phyloP scores from a whole-genome alignment of 2,113 vertebrate genomes.

The Clinocottus analis region DNA sequence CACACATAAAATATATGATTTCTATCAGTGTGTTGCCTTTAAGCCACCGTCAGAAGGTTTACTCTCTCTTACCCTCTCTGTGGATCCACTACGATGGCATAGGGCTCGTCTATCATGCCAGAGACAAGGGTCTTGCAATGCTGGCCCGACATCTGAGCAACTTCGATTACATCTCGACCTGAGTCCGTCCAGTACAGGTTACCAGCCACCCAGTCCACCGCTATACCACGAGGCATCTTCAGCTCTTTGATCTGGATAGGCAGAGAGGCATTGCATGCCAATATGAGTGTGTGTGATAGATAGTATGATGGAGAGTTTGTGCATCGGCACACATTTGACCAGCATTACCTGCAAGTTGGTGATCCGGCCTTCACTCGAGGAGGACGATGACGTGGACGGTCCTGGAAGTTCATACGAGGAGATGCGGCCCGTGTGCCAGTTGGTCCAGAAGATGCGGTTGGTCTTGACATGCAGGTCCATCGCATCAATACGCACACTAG shows the following conservation, averaged over 20 bases:
- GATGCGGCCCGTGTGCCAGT: slow-evolving; percentile 96
- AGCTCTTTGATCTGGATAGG: slow-evolving; percentile 89
- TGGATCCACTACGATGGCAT: slow-evolving; percentile 94
- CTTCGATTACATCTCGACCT: slow-evolving; percentile 95
- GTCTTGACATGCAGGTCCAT: slow-evolving; percentile 96
- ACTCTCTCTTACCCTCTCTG: slow-evolving; percentile 86
- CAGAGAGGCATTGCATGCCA: background rate
- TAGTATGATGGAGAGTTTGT: background rate
- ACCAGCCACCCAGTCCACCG: slow-evolving; percentile 96
- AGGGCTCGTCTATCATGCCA: slow-evolving; percentile 98
- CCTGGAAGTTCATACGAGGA: slow-evolving; percentile 90
- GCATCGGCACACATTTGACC: background rate
- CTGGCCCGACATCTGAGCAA: slow-evolving; percentile 95
- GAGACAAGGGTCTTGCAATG: slow-evolving; percentile 96
- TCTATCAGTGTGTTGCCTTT: background rate
- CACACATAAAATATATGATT: background rate
- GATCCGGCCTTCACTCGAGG: slow-evolving; percentile 85
- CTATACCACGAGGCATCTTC: slow-evolving; percentile 96
- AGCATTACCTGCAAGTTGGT: slow-evolving; percentile 88
- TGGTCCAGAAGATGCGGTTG: slow-evolving; percentile 97
- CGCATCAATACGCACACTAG: slow-evolving; percentile 93
- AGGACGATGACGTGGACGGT: slow-evolving; percentile 56
- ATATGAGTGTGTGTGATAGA: background rate
- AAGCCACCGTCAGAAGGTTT: background rate
- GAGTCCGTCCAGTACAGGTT: slow-evolving; percentile 99